Base-by-base conservation (phyloP, 2,113 vertebrate genomes). In the Leucoraja erinaceus region DNA sequence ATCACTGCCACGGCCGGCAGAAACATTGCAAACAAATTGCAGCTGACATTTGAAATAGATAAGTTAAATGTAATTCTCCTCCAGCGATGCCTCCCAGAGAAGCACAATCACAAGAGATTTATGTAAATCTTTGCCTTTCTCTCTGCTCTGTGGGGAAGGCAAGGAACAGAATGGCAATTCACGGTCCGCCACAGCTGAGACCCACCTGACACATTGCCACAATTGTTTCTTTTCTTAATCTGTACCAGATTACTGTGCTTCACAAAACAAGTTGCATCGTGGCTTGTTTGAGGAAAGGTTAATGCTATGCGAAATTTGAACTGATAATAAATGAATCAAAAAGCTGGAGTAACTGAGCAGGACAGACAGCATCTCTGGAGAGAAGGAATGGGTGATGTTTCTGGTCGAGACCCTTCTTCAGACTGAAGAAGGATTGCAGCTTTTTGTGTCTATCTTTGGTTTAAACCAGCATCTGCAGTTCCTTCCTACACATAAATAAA, bases 31-130 rank as follows among this genome's bases (percentile, higher is more conserved):
- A 91, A 91, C 31, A 91, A 91, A 91, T 72, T 91, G 90, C 68
- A 14, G 68, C 68, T 91, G 90, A 91, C 90, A 91, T 91, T 91
- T 74, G 68, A 91, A 91, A 91, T 72, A 28, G 90, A 91, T 91
- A 72, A 91, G 66, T 91, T 54, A 38, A 91, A 91, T 72, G 66
- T 54, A 91, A 91, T 91, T 91, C 90, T 22, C 90, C 70, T 72
- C 90, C 90, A 91, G 33, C 33, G 33, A 72, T 91, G 33, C 90
- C 68, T 91, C 54, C 66, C 66, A 88, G 90, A 54, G 66, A 91
- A 5, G 38, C 68, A 74, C 33, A 72, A 91, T 91, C 90, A 33
- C 59, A 47, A 28, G 68, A 72, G 47, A 91, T 91, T 91, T 91
- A 91, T 91, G 68, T 72, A 91, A 91, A 91, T 74, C 90, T 72